Conservation (phyloP, 2,797 vertebrate species). For the Anguilla marmorata region DNA sequence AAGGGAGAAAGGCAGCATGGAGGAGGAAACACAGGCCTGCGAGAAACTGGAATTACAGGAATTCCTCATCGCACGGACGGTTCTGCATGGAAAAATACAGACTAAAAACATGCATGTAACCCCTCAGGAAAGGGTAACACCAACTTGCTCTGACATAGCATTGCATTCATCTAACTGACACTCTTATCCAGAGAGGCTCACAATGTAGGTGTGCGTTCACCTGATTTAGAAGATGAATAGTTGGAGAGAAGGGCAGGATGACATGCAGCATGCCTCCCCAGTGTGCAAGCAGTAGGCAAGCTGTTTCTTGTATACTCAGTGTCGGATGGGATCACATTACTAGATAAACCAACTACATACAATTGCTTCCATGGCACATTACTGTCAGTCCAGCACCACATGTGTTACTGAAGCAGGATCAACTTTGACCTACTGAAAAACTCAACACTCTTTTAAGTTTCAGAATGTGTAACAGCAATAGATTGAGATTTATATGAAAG, state of each 20-base stretch:
- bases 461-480: not conserved
- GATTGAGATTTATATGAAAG: constrained; percentile 27
- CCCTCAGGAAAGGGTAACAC: not conserved
- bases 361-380: not conserved
- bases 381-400: not conserved
- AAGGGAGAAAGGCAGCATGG: not conserved
- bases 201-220: not conserved
- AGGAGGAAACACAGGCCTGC: not conserved
- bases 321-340: not conserved
- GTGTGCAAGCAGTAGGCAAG: not conserved
- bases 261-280: not conserved
- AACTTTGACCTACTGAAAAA: constrained; percentile 20
- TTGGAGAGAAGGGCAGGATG: not conserved
- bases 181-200: not conserved
- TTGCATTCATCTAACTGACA: not conserved
- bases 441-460: constrained; percentile 17
- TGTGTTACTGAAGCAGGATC: constrained; percentile 7
- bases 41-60: not conserved
- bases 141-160: not conserved
- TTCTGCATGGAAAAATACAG: not conserved
- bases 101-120: not conserved
- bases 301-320: not conserved
- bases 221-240: not conserved
- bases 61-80: not conserved
- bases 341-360: not conserved